Conservation (phyloP, 2,797 vertebrate species). For the Fringilla coelebs region DNA sequence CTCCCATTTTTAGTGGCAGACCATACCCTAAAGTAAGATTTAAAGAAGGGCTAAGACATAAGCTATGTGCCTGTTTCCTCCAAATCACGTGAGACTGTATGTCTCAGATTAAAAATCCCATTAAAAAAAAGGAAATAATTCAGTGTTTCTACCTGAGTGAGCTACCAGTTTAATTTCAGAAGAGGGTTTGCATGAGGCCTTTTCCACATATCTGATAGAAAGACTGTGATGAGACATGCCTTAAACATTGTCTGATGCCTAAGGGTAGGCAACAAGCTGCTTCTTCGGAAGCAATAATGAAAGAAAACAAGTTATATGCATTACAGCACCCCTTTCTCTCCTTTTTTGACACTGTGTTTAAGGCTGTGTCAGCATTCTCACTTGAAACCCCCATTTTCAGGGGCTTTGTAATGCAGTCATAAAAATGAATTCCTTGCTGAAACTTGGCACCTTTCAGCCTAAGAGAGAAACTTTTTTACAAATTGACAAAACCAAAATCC, state of each 20-base stretch:
- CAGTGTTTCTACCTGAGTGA: constrained; percentile 63
- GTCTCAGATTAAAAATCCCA: constrained; percentile 70
- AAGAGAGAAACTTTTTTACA: constrained; percentile 49
- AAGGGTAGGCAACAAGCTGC: constrained; percentile 54
- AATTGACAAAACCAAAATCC: constrained; percentile 53
- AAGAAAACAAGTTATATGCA: constrained; percentile 73
- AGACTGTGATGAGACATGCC: constrained; percentile 72
- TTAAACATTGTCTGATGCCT: constrained; percentile 75
- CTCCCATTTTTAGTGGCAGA: constrained; percentile 76
- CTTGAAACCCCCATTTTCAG: constrained; percentile 45
- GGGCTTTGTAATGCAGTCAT: constrained; percentile 59
- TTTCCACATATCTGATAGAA: constrained; percentile 72
- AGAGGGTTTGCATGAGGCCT: constrained; percentile 52
- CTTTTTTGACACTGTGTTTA: constrained; percentile 40
- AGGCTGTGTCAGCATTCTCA: constrained; percentile 69
- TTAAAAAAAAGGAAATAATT: constrained; percentile 70
- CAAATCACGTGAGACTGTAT: background rate
- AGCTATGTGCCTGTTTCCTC: constrained; percentile 64
- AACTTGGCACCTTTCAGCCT: constrained; percentile 63
- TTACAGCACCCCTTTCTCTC: constrained; percentile 9
- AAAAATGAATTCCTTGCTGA: constrained; percentile 69
- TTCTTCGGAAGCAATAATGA: constrained; percentile 66
- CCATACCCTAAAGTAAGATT: constrained; percentile 78
- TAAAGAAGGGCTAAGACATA: constrained; percentile 76
- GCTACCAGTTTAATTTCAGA: constrained; percentile 65